Conservation (phyloP, 2,113 vertebrate genomes). For the Trogon surrucura region DNA sequence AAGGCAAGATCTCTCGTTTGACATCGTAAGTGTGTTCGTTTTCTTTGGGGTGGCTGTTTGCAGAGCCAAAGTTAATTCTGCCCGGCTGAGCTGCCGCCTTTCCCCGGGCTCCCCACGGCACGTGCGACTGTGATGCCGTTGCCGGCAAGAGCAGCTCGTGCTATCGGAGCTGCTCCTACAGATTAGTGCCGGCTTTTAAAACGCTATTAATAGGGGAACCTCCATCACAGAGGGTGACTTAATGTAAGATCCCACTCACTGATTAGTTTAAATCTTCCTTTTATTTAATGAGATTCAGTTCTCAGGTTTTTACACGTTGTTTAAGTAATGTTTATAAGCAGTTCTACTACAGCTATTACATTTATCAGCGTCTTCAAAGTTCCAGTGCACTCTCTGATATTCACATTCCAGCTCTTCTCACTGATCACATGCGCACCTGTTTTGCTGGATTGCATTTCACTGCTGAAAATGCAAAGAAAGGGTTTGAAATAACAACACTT, state of each 20-base stretch:
- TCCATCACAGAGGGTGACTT: slow-evolving; percentile 61
- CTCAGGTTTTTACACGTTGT: slow-evolving; percentile 9
- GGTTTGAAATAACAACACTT: background rate
- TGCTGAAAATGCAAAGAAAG: background rate
- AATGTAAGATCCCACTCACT: slow-evolving; percentile 51
- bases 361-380: slow-evolving; percentile 37
- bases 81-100: background rate
- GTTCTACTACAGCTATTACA: slow-evolving; percentile 10
- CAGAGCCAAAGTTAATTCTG: background rate
- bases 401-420: background rate
- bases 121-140: background rate
- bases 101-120: background rate
- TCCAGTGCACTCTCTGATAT: background rate
- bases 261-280: slow-evolving; percentile 65
- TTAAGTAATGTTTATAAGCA: slow-evolving; percentile 68
- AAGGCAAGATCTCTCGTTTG: background rate
- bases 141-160: background rate
- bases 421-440: background rate
- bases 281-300: slow-evolving; percentile 62
- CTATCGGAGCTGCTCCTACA: background rate
- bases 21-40: background rate
- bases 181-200: slow-evolving; percentile 44
- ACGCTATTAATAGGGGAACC: slow-evolving; percentile 35
- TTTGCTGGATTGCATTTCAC: slow-evolving; percentile 19
- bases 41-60: background rate